Conservation (phyloP, 2,888 invertebrate species). For the Dynastes maya region DNA sequence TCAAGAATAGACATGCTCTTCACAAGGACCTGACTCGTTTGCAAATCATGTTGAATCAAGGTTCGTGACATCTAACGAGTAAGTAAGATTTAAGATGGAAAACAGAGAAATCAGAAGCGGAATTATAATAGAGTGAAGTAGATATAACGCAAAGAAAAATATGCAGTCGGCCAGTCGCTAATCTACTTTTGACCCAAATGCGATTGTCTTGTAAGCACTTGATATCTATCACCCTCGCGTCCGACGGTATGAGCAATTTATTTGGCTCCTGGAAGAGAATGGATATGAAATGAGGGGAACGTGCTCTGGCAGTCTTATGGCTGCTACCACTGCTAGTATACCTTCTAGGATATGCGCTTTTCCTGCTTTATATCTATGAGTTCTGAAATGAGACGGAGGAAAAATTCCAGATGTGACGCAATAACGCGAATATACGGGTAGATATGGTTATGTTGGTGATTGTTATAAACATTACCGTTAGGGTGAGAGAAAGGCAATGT, state of each 20-base stretch:
- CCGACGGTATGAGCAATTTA: constrained; percentile 55
- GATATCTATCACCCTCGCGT: constrained; percentile 60
- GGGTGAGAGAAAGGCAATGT: background rate
- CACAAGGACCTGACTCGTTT: background rate
- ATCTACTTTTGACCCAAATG: constrained; percentile 68
- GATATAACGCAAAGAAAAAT: constrained; percentile 16
- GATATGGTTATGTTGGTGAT: background rate
- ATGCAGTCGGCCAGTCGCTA: constrained; percentile 59
- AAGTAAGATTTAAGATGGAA: constrained; percentile 24
- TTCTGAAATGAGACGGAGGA: background rate
- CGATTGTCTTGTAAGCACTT: constrained; percentile 66
- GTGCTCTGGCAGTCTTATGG: background rate
- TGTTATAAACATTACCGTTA: background rate
- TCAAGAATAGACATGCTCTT: too few relatives aligned
- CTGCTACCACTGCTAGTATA: too few relatives aligned
- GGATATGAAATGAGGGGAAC: background rate
- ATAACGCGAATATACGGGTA: background rate
- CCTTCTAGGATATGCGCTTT: too few relatives aligned
- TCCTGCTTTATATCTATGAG: background rate
- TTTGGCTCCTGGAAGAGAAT: constrained; percentile 16
- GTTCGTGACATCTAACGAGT: constrained; percentile 18
- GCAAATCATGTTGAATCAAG: constrained; percentile 34
- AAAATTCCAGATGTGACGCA: background rate
- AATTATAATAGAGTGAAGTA: background rate
- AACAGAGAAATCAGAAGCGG: constrained; percentile 8